These are phyloP conservation scores for Upupa epops DNA, from an alignment of 2,113 vertebrate genomes.

Conservation along the genomic window DNA sequence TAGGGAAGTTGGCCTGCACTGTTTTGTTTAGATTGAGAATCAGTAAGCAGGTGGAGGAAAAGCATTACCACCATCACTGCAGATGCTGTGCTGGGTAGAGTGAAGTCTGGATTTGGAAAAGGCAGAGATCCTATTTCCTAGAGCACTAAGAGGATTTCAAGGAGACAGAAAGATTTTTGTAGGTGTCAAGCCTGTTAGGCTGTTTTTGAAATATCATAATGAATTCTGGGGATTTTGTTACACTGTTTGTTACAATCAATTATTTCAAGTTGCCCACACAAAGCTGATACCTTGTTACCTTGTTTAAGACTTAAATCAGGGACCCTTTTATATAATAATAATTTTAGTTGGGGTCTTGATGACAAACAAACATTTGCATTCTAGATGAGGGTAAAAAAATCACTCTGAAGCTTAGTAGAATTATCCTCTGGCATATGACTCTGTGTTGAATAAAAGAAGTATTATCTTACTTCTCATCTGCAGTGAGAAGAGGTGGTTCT, in stretches of 20 bases:
- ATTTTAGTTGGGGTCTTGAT: not conserved
- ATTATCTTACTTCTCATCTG: not conserved
- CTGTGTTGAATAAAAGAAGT: not conserved
- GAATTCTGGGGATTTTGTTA: not conserved
- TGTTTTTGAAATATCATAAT: not conserved
- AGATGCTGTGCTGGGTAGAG: not conserved
- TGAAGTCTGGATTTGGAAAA: not conserved
- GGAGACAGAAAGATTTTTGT: not conserved
- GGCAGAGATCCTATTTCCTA: not conserved
- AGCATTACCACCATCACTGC: not conserved
- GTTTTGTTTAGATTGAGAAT: not conserved
- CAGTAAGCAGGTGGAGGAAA: not conserved
- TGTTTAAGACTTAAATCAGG: not conserved
- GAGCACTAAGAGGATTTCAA: not conserved
- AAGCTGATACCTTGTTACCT: not conserved
- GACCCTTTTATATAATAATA: not conserved
- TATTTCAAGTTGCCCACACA: not conserved
- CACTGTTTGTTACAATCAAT: accelerated
- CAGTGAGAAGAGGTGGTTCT: not conserved
- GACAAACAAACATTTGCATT: not conserved
- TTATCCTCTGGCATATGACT: not conserved
- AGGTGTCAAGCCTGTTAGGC: not conserved
- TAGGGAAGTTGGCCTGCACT: not conserved
- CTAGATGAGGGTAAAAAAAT: not conserved
- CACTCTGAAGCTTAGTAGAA: not conserved